Evolutionary conservation across 1,140 invertebrate genomes (phyloP), one percentile per base, ranked within the genome.

Genomic region (Heliconius nattereri): DNA sequence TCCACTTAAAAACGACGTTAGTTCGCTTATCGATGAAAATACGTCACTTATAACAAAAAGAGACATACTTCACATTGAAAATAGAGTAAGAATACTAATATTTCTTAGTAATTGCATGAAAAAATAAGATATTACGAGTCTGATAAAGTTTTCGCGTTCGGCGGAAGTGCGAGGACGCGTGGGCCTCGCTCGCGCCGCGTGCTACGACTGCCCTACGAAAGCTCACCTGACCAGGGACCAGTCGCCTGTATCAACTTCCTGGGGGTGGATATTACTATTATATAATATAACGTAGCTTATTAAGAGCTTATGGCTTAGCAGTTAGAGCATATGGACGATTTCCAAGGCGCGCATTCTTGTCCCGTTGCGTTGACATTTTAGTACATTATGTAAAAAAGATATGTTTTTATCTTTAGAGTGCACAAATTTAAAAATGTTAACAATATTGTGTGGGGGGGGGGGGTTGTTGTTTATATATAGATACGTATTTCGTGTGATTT

Each of bases 181-280:
- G 60, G 13, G 26, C 1, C 60, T 29, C 60, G 60, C 23, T 66
- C 60, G 60, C 60, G 60, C 60, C 60, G 60, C 60, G 60, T 26
- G 60, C 60, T 29, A 66, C 26, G 60, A 66, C 60, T 66, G 60
- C 23, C 54, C 60, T 66, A 66, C 26, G 60, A 29, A 66, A 66
- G 60, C 60, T 66, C 60, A 26, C 60, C 60, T 60, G 57, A 13
- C 0, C 23, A n/a, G 57, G 5, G 60, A 26, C 9, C 23, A 9
- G n/a, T 57, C n/a, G 13, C 9, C 60, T 66, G 60, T 66, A 26
- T 1, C 23, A 11, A 29, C 60, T 66, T 60, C 57, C 57, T 60
- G n/a, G 7, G n/a, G 7, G 57, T 60, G 57, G 20, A 2, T 23
- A 60, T 60, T 60, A n/a, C 3, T 60, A 60, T 60, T 26, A 60